Conservation (phyloP, 2,888 invertebrate species). For the Drosophila kuntzei region DNA sequence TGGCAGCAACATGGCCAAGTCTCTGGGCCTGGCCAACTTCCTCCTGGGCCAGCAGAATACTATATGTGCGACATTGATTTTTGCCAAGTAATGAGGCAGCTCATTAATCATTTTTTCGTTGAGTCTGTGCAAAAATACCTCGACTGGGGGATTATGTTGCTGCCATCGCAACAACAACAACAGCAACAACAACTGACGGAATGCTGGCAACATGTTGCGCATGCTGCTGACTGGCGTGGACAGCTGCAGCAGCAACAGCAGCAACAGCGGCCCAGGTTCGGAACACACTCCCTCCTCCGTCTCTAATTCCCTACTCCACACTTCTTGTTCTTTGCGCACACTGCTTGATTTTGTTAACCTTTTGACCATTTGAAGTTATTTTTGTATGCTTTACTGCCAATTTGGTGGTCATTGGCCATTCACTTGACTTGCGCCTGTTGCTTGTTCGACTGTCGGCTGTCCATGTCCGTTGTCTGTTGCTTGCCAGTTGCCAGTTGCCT, state of each 20-base stretch:
- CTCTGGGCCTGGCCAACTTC: slow-evolving; percentile 31
- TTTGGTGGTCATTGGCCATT: slow-evolving; percentile 82
- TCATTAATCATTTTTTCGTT: slow-evolving; percentile 83
- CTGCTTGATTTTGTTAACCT: slow-evolving; percentile 82
- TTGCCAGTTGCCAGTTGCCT: slow-evolving; percentile 40
- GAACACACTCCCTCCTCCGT: slow-evolving; percentile 9
- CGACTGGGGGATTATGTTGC: slow-evolving; percentile 76
- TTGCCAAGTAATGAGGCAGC: slow-evolving; percentile 83
- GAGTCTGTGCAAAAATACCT: slow-evolving; percentile 53
- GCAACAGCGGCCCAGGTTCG: slow-evolving; percentile 34
- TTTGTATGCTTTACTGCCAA: slow-evolving; percentile 83
- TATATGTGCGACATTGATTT: slow-evolving; percentile 82
- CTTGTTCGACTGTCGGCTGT: slow-evolving; percentile 44
- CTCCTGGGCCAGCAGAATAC: slow-evolving; percentile 61
- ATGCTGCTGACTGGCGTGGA: slow-evolving; percentile 56
- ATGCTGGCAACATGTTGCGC: slow-evolving; percentile 76
- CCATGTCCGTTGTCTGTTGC: slow-evolving; percentile 54
- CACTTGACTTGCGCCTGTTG: slow-evolving; percentile 80
- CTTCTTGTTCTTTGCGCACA: slow-evolving; percentile 54
- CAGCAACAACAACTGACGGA: slow-evolving; percentile 63
- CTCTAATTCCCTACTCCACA: slow-evolving; percentile 7
- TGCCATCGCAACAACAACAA: slow-evolving; percentile 34
- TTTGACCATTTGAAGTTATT: slow-evolving; percentile 82
- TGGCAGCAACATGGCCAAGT: slow-evolving; percentile 38
- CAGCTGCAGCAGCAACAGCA: slow-evolving; percentile 62